Evolutionary conservation across 2,113 vertebrate genomes (phyloP).

Genomic region (Pleuronectes platessa): DNA sequence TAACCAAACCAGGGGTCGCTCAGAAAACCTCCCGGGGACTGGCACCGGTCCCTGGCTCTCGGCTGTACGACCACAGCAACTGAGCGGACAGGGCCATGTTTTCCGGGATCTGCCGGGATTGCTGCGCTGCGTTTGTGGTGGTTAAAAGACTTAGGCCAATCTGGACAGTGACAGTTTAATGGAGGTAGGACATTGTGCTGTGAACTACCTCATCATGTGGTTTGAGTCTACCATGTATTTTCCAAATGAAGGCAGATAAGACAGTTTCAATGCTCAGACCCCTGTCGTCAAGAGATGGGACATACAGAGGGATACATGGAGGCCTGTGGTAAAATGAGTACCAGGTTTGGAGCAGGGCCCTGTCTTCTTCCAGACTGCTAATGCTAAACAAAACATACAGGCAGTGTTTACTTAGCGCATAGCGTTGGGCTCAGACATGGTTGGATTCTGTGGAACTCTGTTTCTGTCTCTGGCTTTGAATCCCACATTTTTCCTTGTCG

Average conservation of each 20-base stretch:
- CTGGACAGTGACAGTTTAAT: slow-evolving; percentile 44
- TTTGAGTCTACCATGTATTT: slow-evolving; percentile 52
- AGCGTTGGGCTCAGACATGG: slow-evolving; percentile 26
- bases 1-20: slow-evolving; percentile 39
- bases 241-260: slow-evolving; percentile 60
- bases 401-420: slow-evolving; percentile 22
- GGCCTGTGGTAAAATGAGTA: slow-evolving; percentile 54
- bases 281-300: slow-evolving; percentile 61
- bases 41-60: slow-evolving; percentile 50
- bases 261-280: slow-evolving; percentile 34
- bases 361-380: slow-evolving; percentile 40
- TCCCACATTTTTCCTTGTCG: neutral
- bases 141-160: slow-evolving; percentile 43
- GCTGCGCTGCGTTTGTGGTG: slow-evolving; percentile 48
- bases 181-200: slow-evolving; percentile 36
- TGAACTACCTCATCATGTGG: slow-evolving; percentile 34
- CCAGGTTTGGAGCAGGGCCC: slow-evolving; percentile 30
- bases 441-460: slow-evolving; percentile 10
- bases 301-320: slow-evolving; percentile 20
- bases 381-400: slow-evolving; percentile 52
- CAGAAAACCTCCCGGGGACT: slow-evolving; percentile 48
- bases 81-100: slow-evolving; percentile 40
- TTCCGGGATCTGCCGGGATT: slow-evolving; percentile 26
- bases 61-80: slow-evolving; percentile 41
- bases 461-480: neutral